phyloP scores from a whole-genome alignment of 2,888 invertebrate genomes.

The Phrixothrix hirtus region DNA sequence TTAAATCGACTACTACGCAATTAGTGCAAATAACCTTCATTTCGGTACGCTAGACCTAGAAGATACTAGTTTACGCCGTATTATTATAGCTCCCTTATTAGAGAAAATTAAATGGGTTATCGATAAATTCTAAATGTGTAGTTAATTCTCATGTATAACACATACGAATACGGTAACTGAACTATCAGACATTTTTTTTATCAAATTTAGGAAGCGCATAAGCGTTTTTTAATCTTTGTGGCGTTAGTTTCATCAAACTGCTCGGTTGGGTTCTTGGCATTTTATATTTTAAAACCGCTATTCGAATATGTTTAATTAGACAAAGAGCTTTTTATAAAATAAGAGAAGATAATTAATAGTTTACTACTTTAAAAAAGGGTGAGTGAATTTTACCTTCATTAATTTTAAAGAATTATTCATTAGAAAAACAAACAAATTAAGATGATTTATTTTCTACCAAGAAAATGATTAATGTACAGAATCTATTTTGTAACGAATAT shows the following conservation, averaged over 20 bases:
- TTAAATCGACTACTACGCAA: slow-evolving; percentile 14
- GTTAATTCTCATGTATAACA: no score
- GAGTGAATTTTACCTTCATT: slow-evolving; percentile 11
- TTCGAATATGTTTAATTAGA: no score
- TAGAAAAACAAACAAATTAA: slow-evolving; percentile 18
- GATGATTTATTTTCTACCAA: not conserved
- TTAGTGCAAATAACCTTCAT: slow-evolving; percentile 18
- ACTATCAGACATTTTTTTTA: no score
- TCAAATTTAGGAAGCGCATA: no score
- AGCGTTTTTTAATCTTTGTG: not conserved
- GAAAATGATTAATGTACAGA: not conserved
- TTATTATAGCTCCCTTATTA: slow-evolving; percentile 14
- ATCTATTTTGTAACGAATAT: not conserved
- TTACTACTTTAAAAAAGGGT: not conserved
- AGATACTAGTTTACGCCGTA: not conserved
- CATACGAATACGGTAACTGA: no score
- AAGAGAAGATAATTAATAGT: slow-evolving; percentile 12
- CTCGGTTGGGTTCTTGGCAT: slow-evolving; percentile 13
- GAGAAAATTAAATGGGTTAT: slow-evolving; percentile 14
- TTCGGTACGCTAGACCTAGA: slow-evolving; percentile 5
- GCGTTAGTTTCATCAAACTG: slow-evolving; percentile 1
- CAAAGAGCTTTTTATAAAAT: not conserved
- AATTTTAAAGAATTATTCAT: slow-evolving; percentile 12
- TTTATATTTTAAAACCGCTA: no score
- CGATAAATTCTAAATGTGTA: no score